These are phyloP conservation scores for Helarctos malayanus DNA, from an alignment of 2,797 vertebrate genomes.

Conservation along the genomic window DNA sequence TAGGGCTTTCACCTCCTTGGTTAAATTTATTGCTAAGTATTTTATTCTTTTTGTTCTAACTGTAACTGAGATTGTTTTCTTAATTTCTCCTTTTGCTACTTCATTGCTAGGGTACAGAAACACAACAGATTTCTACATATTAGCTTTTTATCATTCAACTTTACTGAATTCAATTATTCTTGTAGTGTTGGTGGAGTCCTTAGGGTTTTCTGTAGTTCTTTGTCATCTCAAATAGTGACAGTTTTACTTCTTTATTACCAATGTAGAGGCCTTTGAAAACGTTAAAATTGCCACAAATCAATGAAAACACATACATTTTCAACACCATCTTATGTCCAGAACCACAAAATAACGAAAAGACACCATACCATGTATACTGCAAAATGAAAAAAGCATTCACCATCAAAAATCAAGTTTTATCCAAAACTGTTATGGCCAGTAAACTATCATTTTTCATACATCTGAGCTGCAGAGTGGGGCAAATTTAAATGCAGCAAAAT, in stretches of 20 bases:
- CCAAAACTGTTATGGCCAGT: neutral
- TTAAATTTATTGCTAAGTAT: neutral
- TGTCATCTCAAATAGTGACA: neutral
- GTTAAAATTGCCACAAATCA: constrained; percentile 30
- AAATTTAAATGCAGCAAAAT: constrained; percentile 43
- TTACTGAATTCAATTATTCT: neutral
- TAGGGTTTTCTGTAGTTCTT: neutral
- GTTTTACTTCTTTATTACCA: neutral
- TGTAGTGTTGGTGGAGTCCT: neutral
- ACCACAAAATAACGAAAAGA: neutral
- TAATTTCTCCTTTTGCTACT: neutral
- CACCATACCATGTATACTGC: neutral
- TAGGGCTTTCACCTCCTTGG: neutral
- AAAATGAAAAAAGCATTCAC: neutral
- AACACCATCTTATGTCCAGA: neutral
- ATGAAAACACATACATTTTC: constrained; percentile 25
- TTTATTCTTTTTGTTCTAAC: neutral
- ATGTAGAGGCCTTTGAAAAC: constrained; percentile 9
- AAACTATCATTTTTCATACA: neutral
- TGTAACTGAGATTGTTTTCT: neutral
- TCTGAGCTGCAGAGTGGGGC: neutral
- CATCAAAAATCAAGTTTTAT: neutral
- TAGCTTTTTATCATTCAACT: neutral
- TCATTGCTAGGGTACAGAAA: neutral
- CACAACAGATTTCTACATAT: neutral